phyloP scores from a whole-genome alignment of 2,888 invertebrate genomes.

The Muscina levida region DNA sequence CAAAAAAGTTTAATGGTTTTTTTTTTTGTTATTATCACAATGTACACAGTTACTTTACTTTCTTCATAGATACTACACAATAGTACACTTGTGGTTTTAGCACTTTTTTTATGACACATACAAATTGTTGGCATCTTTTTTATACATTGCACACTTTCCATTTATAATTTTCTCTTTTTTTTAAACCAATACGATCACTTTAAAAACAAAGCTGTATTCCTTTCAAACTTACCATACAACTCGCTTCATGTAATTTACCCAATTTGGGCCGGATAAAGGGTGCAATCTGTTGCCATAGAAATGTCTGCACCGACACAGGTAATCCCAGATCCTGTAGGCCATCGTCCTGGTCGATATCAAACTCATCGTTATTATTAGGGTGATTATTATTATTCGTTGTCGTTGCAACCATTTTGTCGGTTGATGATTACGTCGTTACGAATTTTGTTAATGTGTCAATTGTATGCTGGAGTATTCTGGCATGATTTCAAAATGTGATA shows the following conservation, averaged over 20 bases:
- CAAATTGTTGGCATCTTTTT: not conserved
- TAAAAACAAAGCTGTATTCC: too few relatives aligned
- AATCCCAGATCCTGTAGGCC: constrained; percentile 88
- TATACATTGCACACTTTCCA: not conserved
- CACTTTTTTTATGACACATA: too few relatives aligned
- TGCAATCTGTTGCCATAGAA: constrained; percentile 98
- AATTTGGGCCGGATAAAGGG: constrained; percentile 97
- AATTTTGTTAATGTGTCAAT: not conserved
- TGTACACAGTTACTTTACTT: too few relatives aligned
- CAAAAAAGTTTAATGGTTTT: constrained; percentile 40
- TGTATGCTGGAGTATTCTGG: not conserved
- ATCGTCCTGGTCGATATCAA: constrained; percentile 82
- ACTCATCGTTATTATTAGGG: constrained; percentile 75
- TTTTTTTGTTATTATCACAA: too few relatives aligned
- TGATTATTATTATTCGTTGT: constrained; percentile 73
- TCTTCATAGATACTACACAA: too few relatives aligned
- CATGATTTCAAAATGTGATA: constrained; percentile 16
- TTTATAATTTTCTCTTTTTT: not conserved
- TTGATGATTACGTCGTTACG: constrained; percentile 2
- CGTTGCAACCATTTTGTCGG: constrained; percentile 71
- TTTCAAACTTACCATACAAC: constrained; percentile 97
- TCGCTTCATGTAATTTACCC: constrained; percentile 97
- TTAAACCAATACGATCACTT: constrained; percentile 1
- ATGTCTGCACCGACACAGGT: constrained; percentile 97
- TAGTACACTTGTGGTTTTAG: too few relatives aligned